Base-by-base conservation (phyloP, 2,797 vertebrate species). In the Lepus oiostolus region DNA sequence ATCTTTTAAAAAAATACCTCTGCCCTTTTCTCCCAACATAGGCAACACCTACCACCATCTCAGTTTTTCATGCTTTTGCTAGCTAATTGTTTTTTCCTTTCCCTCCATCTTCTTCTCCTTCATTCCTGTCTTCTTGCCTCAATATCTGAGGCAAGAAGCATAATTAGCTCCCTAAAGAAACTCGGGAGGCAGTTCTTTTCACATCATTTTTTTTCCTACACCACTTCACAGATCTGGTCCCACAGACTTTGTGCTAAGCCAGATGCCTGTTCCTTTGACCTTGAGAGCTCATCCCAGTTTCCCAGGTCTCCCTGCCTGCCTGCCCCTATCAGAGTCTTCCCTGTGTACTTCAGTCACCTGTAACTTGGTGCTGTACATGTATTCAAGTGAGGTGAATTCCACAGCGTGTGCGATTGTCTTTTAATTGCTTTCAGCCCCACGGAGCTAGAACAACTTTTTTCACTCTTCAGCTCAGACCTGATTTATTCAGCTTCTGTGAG, bases 401-500 rank as follows among this genome's bases (percentile, higher is more conserved):
- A 54, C 11, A 30, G 4, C 79, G 58, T 63, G 30, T 9, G 2
- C 72, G 38, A 1, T 35, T 92, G 35, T 77, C 67, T 95, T 88
- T 71, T 92, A 50, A 89, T 88, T 89, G 76, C 77, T 79, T 85
- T 84, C 74, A 93, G 58, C 77, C 58, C 72, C 67, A 17, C 19
- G 79, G 82, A 84, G 72, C 89, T 91, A 35, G 42, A 87, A 87
- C 86, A 89, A 72, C 72, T 93, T 79, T 86, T 52, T 90, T 71
- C 74, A 96, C 71, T 75, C 74, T 86, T 93, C 65, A 82, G 47
- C 60, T 96, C 81, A 72, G 76, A 68, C 30, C 88, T 95, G 84
- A 95, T 93, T 91, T 90, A 92, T 94, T 96, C 91, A 60, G 50
- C 81, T 81, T 97, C 94, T 90, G 67, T 22, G 38, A 92, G 81